phyloP scores from a whole-genome alignment of 2,797 vertebrate genomes.

The Siniperca scherzeri region DNA sequence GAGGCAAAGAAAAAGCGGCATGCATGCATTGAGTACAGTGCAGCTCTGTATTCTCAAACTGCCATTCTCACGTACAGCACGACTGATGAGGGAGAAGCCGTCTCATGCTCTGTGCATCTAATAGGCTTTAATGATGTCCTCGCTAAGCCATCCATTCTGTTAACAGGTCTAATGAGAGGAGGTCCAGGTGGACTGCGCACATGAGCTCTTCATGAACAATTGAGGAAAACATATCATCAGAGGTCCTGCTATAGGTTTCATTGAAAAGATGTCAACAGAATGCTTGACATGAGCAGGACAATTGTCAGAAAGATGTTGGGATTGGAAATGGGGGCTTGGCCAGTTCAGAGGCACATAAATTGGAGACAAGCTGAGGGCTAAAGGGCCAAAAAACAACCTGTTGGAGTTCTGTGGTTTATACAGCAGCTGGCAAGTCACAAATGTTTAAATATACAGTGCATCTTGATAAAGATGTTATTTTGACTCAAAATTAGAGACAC shows the following conservation, averaged over 20 bases:
- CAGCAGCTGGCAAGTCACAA: background rate
- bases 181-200: conserved; percentile 28
- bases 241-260: conserved; percentile 39
- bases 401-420: background rate
- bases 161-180: conserved; percentile 69
- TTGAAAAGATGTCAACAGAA: conserved; percentile 57
- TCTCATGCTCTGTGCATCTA: conserved; percentile 70
- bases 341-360: background rate
- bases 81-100: conserved; percentile 49
- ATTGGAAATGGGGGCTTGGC: background rate
- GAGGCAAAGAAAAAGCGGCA: background rate
- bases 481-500: conserved; percentile 8
- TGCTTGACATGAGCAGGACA: conserved; percentile 46
- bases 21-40: conserved; percentile 54
- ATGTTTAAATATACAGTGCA: background rate
- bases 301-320: conserved; percentile 30
- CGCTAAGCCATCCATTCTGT: conserved; percentile 46
- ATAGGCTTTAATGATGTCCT: conserved; percentile 72
- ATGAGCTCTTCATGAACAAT: conserved; percentile 39
- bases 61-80: conserved; percentile 28
- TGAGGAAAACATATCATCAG: conserved; percentile 31
- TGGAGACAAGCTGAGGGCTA: background rate
- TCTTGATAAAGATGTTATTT: conserved; percentile 5
- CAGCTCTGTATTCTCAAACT: conserved; percentile 51
- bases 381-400: background rate